Evolutionary conservation across 2,113 vertebrate species (phyloP), one percentile per base, ranked within the genome.

Genomic region (Aegotheles bennettii): DNA sequence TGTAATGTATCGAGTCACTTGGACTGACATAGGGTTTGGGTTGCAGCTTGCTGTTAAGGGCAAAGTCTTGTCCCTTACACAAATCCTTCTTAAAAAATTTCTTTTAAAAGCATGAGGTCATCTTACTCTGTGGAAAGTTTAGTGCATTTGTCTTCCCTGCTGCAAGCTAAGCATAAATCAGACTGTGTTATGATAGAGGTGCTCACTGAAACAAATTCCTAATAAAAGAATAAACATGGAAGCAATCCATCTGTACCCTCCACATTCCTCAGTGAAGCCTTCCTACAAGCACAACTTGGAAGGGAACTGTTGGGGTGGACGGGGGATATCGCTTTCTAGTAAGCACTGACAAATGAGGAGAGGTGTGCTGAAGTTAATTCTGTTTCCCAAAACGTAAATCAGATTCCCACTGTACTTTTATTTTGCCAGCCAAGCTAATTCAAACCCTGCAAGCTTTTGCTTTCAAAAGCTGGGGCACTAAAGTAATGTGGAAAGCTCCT

Each of bases 161-260:
- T 71, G 40, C 51, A 93, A 94, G 88, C 73, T 96, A 50, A 91
- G 51, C 60, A 87, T 93, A 96, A 93, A 96, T 96, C 86, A 95
- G 65, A 36, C 86, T 92, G 60, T 96, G 79, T 95, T 97, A 93
- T 93, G 94, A 82, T 93, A 93, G 76, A 65, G 42, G 76, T 84
- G 53, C 61, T 94, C 65, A 57, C 56, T 95, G 90, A 95, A 93
- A 94, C 31, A 94, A 94, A 93, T 94, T 89, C 65, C 65, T 84
- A 70, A 70, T 90, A 79, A 54, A 95, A 92, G 80, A 92, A 82
- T 96, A 95, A 96, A 96, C 90, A 89, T 47, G 56, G 80, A 95
- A 94, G 83, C 56, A 84, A 88, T 93, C 71, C 38, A 63, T 95
- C 94, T 95, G 76, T 89, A 83, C 76, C 80, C 43, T 84, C 59